Evolutionary conservation across 2,888 invertebrate genomes (phyloP), one percentile per base, ranked within the genome.

Genomic region (Tetragnatha montana): DNA sequence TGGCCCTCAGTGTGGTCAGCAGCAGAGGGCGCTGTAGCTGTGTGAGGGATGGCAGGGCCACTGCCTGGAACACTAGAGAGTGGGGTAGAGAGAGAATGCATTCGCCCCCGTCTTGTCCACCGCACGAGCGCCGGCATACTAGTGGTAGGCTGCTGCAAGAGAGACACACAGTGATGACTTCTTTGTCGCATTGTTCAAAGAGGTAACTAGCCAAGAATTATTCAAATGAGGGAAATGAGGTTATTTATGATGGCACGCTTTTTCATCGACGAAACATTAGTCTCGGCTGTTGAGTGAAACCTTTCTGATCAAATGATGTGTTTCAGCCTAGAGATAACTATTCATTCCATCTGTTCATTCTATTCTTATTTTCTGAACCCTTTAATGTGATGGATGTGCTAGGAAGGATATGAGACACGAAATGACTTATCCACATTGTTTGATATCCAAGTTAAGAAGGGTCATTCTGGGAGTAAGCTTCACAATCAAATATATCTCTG

Each of bases 31-130:
- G 78, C 0, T 80, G 87, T 50, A 91, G 51, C 14, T 47, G 69
- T 0, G 82, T 73, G 68, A 90, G 17, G 47, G 88, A 47, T 6
- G 91, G 91, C 8, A 91, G 71, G 1, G 84, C 81, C 17, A 91
- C 60, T 2, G 68, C 70, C 82, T 90, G 91, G 51, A 85, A 88
- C 1, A 82, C 88, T 70, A 91, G 70, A 7, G 91, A 86, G 19
- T 91, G 91, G 0, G 90, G 88, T 8, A 81, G 76, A 69, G 90
- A 86, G 8, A 90, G 60, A 21, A 88, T 69, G 71, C 91, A 91
- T 47, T 78, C 79, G 10, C 74, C 81, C 47, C 90, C 90, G 17
- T 81, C 79, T 0, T 68, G 71, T 8, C 8, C 35, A 47, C 91
- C 90, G 2, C 76, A 73, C 50, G 90, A 90, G 4, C 90, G 81